These are phyloP conservation scores for Pycnomerus fuliginosus DNA, from an alignment of 2,888 invertebrate genomes.

Conservation along the genomic window DNA sequence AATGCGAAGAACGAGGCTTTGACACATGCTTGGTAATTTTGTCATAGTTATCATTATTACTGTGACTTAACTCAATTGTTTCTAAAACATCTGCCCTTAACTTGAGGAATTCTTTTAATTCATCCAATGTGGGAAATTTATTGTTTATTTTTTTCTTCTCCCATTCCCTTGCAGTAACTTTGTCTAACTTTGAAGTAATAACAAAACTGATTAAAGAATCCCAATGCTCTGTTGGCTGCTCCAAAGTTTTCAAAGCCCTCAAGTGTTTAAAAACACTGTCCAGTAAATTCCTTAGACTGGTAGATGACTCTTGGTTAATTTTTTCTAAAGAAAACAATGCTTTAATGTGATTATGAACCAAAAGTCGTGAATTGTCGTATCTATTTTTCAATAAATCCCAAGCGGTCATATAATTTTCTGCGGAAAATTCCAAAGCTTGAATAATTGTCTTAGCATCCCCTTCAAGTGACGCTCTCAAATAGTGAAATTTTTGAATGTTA, in stretches of 20 bases:
- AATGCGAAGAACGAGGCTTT: background rate
- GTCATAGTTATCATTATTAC: background rate
- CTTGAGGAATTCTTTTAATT: slow-evolving; percentile 2
- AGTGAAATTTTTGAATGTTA: slow-evolving; percentile 15
- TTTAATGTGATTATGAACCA: slow-evolving; percentile 21
- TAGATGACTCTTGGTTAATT: slow-evolving; percentile 2
- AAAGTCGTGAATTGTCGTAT: slow-evolving; percentile 23
- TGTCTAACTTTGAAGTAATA: slow-evolving; percentile 31
- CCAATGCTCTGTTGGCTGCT: slow-evolving; percentile 29
- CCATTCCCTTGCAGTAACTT: slow-evolving; percentile 29
- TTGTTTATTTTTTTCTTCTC: slow-evolving; percentile 14
- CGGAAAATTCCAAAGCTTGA: slow-evolving; percentile 13
- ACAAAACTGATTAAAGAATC: slow-evolving; percentile 30
- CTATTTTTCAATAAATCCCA: slow-evolving; percentile 23
- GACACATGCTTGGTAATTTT: background rate
- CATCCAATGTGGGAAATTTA: slow-evolving; percentile 1
- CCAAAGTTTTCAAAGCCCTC: slow-evolving; percentile 11
- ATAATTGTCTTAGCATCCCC: slow-evolving; percentile 4
- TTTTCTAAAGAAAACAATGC: slow-evolving; percentile 18
- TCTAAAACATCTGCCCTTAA: slow-evolving; percentile 6
- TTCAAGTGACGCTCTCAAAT: slow-evolving; percentile 5
- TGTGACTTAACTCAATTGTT: slow-evolving; percentile 2
- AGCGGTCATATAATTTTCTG: slow-evolving; percentile 21
- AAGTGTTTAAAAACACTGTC: slow-evolving; percentile 9
- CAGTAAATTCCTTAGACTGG: slow-evolving; percentile 7